These are phyloP conservation scores for Calephelis nemesis DNA, from an alignment of 1,140 invertebrate species.

Conservation along the genomic window DNA sequence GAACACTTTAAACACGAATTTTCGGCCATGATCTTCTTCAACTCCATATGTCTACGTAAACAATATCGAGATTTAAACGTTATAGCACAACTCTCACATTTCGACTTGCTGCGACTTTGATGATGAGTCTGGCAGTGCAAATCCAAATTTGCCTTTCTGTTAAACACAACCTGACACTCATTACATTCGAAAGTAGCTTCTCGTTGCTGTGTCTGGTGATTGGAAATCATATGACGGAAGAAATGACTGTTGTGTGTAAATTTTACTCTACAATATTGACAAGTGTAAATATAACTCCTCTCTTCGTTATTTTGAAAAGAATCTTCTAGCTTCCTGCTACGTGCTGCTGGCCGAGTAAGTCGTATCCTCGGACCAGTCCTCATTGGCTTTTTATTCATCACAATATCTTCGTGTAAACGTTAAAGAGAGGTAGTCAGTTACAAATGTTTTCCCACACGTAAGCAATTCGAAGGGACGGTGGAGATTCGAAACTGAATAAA, in stretches of 20 bases:
- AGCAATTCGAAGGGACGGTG: neutral
- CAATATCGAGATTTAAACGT: slow-evolving; percentile 70
- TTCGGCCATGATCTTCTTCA: slow-evolving; percentile 60
- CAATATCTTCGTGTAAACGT: slow-evolving; percentile 29
- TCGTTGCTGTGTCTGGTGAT: slow-evolving; percentile 58
- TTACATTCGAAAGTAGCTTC: slow-evolving; percentile 65
- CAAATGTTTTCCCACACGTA: slow-evolving; percentile 10
- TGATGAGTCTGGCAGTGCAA: slow-evolving; percentile 64
- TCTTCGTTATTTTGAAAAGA: slow-evolving; percentile 40
- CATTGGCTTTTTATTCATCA: slow-evolving; percentile 69
- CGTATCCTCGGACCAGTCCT: slow-evolving; percentile 65
- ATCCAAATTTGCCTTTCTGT: slow-evolving; percentile 59
- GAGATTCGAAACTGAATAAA: neutral
- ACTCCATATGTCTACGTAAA: slow-evolving; percentile 60
- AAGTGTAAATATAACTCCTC: slow-evolving; percentile 58
- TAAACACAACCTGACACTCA: slow-evolving; percentile 65
- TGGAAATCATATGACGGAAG: slow-evolving; percentile 68
- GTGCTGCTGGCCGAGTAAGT: slow-evolving; percentile 47
- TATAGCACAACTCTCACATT: slow-evolving; percentile 62
- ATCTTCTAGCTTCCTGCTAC: slow-evolving; percentile 45
- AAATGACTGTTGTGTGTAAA: slow-evolving; percentile 69
- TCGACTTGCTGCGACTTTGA: slow-evolving; percentile 58
- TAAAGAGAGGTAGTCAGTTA: neutral
- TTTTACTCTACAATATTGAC: slow-evolving; percentile 64
- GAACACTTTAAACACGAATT: slow-evolving; percentile 66